Percentiles rank a stretch among this genome's conserved stretches.
phyloP scores from a whole-genome alignment of 2,888 invertebrate genomes.

The Sisyra nigra region DNA sequence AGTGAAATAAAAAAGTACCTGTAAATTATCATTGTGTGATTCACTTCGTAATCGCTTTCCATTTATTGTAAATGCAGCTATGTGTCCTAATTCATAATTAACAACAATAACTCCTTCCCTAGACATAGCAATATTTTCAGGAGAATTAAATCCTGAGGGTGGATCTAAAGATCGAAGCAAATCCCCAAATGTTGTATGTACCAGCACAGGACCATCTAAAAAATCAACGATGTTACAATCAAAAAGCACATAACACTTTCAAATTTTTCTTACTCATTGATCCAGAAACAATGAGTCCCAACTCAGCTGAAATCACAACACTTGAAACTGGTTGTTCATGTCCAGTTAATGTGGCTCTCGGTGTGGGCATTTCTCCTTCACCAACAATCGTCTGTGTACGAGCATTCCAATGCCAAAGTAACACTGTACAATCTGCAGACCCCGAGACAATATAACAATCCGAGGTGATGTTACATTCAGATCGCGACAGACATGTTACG shows the following conservation, averaged over 20 bases:
- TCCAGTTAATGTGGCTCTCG: constrained; percentile 91
- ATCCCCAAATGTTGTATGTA: constrained; percentile 97
- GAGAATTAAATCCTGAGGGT: constrained; percentile 57
- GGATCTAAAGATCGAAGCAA: constrained; percentile 79
- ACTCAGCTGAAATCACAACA: constrained; percentile 92
- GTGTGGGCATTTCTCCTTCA: constrained; percentile 90
- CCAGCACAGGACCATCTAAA: constrained; percentile 85
- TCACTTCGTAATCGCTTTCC: constrained; percentile 78
- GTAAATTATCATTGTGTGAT: constrained; percentile 87
- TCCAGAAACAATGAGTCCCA: constrained; percentile 93
- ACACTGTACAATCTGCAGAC: constrained; percentile 93
- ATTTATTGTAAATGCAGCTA: constrained; percentile 89
- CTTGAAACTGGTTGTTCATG: constrained; percentile 94
- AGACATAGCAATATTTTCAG: constrained; percentile 82
- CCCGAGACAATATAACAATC: constrained; percentile 99
- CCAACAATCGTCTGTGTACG: constrained; percentile 95
- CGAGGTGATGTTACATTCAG: constrained; percentile 97
- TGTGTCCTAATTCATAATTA: constrained; percentile 80
- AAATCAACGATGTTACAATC: background rate
- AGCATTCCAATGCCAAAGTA: constrained; percentile 98
- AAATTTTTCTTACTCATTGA: constrained; percentile 59
- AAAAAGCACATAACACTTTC: constrained; percentile 1
- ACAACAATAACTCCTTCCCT: constrained; percentile 93
- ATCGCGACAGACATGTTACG: constrained; percentile 92
- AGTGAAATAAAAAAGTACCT: constrained; percentile 39